Evolutionary conservation across 2,797 vertebrate species (phyloP).

Genomic region (Cichlasoma orientale): DNA sequence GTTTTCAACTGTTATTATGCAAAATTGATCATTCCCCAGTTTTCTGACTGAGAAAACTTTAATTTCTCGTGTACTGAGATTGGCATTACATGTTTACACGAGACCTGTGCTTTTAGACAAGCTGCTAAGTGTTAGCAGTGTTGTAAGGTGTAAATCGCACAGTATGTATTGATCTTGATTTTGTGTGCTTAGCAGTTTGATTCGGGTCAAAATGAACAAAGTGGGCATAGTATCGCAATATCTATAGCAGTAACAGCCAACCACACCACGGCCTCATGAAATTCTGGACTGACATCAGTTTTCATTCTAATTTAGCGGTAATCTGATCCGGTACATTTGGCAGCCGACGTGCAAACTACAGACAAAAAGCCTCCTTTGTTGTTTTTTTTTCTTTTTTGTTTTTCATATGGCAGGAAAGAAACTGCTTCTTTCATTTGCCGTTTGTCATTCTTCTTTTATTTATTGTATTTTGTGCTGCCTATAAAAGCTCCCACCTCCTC

Average conservation of each 20-base stretch:
- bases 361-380: constrained; percentile 50
- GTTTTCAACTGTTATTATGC: neutral
- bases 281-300: constrained; percentile 26
- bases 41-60: neutral
- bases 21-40: neutral
- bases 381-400: constrained; percentile 31
- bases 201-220: neutral
- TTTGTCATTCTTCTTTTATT: constrained; percentile 45
- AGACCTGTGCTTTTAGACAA: neutral
- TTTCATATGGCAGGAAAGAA: constrained; percentile 55
- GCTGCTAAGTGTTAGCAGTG: neutral
- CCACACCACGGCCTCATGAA: constrained; percentile 11
- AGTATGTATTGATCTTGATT: neutral
- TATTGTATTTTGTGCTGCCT: constrained; percentile 46
- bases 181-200: too few species aligned
- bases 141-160: neutral
- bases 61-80: neutral
- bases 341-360: constrained; percentile 39
- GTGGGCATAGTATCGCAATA: neutral
- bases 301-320: constrained; percentile 54
- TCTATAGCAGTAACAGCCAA: neutral
- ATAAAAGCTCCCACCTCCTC: constrained; percentile 42
- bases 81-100: neutral
- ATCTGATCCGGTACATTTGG: constrained; percentile 54
- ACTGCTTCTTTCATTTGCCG: constrained; percentile 32